These are phyloP conservation scores for Eutolmus rufibarbis DNA, from an alignment of 2,888 invertebrate species.

Conservation along the genomic window DNA sequence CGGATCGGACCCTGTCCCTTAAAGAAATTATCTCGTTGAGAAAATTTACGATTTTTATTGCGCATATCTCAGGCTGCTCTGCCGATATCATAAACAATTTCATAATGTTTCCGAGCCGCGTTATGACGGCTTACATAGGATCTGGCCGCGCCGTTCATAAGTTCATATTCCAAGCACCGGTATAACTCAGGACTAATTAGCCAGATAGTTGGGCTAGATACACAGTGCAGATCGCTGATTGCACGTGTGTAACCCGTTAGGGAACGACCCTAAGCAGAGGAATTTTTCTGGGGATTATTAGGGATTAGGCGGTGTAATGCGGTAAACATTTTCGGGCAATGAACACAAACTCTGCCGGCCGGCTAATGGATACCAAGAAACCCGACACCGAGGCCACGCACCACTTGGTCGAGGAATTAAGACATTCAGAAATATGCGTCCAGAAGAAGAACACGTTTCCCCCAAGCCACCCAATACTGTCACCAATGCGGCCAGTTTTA, in stretches of 20 bases:
- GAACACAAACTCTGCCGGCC: neutral
- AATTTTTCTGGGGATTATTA: conserved; percentile 10
- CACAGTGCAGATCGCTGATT: neutral
- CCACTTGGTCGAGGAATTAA: neutral
- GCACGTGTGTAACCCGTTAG: neutral
- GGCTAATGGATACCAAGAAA: neutral
- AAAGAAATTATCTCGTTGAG: conserved; percentile 23
- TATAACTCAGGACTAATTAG: conserved; percentile 15
- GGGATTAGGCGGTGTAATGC: neutral
- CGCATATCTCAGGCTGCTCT: neutral
- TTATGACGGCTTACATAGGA: conserved; percentile 3
- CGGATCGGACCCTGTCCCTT: neutral
- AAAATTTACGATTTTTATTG: conserved; percentile 25
- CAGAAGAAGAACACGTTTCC: neutral
- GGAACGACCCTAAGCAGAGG: neutral
- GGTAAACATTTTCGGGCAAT: neutral
- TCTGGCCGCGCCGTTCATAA: neutral
- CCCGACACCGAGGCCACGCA: neutral
- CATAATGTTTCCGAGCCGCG: neutral
- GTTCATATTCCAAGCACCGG: neutral
- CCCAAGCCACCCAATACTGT: neutral
- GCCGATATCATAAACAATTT: conserved; percentile 26
- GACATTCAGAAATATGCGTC: neutral
- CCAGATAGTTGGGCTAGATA: neutral
- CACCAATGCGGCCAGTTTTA: neutral